Conservation (phyloP, 2,113 vertebrate genomes). For the Otolemur garnettii region DNA sequence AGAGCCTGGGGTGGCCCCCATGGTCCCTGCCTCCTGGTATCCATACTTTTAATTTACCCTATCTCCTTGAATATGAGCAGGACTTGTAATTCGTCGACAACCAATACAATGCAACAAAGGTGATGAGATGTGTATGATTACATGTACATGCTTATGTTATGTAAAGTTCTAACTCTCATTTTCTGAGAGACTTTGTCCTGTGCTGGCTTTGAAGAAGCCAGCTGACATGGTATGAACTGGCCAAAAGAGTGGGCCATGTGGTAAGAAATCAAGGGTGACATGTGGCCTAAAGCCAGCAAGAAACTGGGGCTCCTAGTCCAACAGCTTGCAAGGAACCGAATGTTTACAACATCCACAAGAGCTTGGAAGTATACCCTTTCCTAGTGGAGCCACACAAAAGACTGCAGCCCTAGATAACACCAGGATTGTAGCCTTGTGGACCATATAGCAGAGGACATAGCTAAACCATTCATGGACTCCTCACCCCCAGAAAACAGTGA, state of each 20-base stretch:
- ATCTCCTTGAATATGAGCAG: neutral
- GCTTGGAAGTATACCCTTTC: neutral
- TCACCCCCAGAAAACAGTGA: neutral
- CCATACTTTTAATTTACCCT: neutral
- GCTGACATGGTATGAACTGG: neutral
- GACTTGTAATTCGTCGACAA: slow-evolving; percentile 41
- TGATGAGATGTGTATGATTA: neutral
- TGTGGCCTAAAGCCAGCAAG: neutral
- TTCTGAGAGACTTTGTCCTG: neutral
- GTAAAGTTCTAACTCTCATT: slow-evolving; percentile 14
- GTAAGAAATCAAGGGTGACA: neutral
- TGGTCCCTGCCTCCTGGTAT: neutral
- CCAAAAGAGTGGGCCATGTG: neutral
- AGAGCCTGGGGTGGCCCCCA: neutral
- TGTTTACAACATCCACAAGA: neutral
- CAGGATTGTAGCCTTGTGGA: neutral
- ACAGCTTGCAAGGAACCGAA: neutral
- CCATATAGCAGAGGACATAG: neutral
- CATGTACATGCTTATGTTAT: neutral
- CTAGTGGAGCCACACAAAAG: neutral
- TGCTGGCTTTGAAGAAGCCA: slow-evolving; percentile 13
- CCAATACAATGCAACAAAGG: neutral
- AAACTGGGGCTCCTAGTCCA: neutral
- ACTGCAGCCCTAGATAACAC: neutral
- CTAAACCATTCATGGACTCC: neutral